Base-by-base conservation (phyloP, 2,113 vertebrate species). In the Acanthochromis polyacanthus region DNA sequence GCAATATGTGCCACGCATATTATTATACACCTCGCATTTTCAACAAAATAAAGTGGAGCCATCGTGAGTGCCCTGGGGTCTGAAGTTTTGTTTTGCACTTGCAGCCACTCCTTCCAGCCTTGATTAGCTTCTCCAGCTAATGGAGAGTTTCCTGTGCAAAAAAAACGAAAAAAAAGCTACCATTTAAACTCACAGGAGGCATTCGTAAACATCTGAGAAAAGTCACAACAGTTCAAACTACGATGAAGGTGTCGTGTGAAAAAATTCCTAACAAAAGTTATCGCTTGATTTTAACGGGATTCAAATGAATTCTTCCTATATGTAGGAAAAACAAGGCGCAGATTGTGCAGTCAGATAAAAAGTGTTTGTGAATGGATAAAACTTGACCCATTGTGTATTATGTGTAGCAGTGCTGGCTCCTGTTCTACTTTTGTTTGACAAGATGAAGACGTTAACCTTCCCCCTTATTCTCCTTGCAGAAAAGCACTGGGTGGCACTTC, bases 141-240 rank as follows among this genome's bases (percentile, higher is more conserved):
- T 93, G 90, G 89, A 86, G 86, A 89, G 81, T 89, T 94, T 95
- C 91, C 94, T 94, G 91, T 86, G 62, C 68, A 85, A 82, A 93
- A 80, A 64, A 78, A 23, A 64, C n/a, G 56, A 51, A 63, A 80
- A 52, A 65, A 67, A 28, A 70, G 22, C 55, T 68, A 81, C 61
- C 70, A 85, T 81, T 85, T 74, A 90, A 92, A 91, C 67, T 60
- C 55, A 71, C 56, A 82, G 75, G 38, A 83, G 61, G 70, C 66
- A 83, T 88, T 84, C 59, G 22, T 85, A 88, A 91, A 90, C 74
- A 83, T 84, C 58, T 85, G 76, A 92, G 75, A 53, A 78, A 83
- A 91, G 79, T 88, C 75, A 84, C 67, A 82, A 73, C 55, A 88
- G 67, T 32, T 56, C 56, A 52, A 38, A 61, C 17, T 60, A 11